Evolutionary conservation across 2,888 invertebrate genomes (phyloP), one percentile per base, ranked within the genome.

Genomic region (Phaedon cochleariae): DNA sequence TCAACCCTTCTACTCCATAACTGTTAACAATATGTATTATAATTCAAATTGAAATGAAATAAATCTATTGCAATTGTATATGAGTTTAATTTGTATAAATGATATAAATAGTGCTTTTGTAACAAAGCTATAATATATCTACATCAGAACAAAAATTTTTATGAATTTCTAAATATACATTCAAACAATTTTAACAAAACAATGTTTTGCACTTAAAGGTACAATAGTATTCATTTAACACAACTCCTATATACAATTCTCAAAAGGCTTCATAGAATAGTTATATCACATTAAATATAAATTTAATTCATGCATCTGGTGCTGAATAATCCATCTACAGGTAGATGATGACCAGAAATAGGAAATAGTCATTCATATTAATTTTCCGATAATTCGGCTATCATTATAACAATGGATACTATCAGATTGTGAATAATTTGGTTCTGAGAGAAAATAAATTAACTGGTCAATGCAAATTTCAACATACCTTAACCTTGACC

Each of bases 1-100:
- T 62, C 6, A 34, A 41, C 41, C 41, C 41, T 4, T 1, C 41
- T 15, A n/a, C 41, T 57, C 64, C 60, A 73, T 77, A 77, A 73
- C 73, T 76, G 76, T 78, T 76, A 78, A 72, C 73, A 75, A 69
- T 73, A 77, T 79, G 77, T 79, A 77, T 74, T 65, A 79, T 79
- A 79, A 79, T 77, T 78, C 77, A 73, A 73, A 61, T 72, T 70
- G 18, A 37, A 55, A 55, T 63, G 67, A 70, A 66, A 62, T 66
- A 63, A 66, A 66, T 66, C 59, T 51, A 62, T 63, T 61, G 64
- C 61, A 61, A 61, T 58, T 45, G 60, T 22, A 48, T 20, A n/a
- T 0, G 45, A 6, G 17, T 57, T 57, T 57, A 9, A 52, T 52
- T 52, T 1, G 2, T 29, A 26, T 17, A 52, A 17, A 26, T 29